Evolutionary conservation across 2,797 vertebrate genomes (phyloP).

Genomic region (Phyllotis vaccarum): DNA sequence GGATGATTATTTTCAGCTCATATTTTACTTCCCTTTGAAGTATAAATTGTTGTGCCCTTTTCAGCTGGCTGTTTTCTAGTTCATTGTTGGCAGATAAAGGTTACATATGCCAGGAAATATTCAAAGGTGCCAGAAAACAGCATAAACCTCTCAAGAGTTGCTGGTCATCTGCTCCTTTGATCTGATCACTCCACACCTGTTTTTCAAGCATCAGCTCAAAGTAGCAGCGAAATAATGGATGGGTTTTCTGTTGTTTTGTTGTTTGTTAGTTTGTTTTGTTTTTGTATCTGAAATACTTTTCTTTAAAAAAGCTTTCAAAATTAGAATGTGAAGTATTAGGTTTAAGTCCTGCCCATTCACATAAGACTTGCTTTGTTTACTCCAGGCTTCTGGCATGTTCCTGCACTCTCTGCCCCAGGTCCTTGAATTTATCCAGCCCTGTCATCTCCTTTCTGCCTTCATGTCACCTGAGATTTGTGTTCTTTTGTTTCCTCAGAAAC

Average conservation of each 20-base stretch:
- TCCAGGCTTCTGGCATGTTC: too few species aligned
- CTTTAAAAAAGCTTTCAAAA: not conserved
- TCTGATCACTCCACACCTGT: not conserved
- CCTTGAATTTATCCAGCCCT: not conserved
- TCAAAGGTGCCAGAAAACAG: not conserved
- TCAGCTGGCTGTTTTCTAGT: slow-evolving; percentile 2
- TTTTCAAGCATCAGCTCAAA: slow-evolving; percentile 45
- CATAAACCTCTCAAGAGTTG: not conserved
- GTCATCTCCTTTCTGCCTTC: not conserved
- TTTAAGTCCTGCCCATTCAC: not conserved
- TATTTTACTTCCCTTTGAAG: slow-evolving; percentile 62
- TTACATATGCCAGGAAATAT: slow-evolving; percentile 56
- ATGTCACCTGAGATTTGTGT: not conserved
- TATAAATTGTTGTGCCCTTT: slow-evolving; percentile 63
- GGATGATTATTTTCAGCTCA: slow-evolving; percentile 54
- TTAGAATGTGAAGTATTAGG: not conserved
- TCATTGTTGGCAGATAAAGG: slow-evolving; percentile 55
- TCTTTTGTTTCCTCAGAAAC: not conserved
- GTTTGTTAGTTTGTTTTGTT: not conserved
- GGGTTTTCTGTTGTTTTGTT: not conserved
- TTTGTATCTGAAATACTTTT: not conserved
- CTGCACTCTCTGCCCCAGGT: not conserved
- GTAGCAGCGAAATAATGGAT: not conserved
- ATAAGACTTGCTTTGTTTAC: not conserved
- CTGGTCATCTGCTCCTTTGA: slow-evolving; percentile 28